Evolutionary conservation across 2,888 invertebrate genomes (phyloP), one percentile per base, ranked within the genome.

Genomic region (Nycteola revayana): DNA sequence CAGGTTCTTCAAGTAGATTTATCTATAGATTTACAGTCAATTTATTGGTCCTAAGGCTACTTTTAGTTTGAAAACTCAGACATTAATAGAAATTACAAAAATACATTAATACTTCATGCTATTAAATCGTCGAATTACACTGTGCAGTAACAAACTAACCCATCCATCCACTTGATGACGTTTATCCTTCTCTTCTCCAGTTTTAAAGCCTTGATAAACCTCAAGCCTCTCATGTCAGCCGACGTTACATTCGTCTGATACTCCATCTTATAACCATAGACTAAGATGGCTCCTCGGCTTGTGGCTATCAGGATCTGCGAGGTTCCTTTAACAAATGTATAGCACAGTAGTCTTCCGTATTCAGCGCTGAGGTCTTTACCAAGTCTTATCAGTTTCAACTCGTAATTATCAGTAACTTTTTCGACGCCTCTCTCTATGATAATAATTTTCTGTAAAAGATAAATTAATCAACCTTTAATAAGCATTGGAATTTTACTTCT

Each of bases 191-290:
- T 54, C 18, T 75, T 73, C 25, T 85, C 63, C 2, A 91, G 61
- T 51, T 83, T 90, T 20, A 91, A 55, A 2, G 79, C 73, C 51
- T 91, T 91, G 1, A 90, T 68, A 36, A 75, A 91, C 33, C 75
- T 72, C 5, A 88, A 43, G 10, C 71, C 62, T 31, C 90, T 82
- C 25, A 66, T 68, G 25, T 85, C 74, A 1, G 56, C 36, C 0
- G 74, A 14, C 3, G 75, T 68, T 0, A 66, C 62, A 4, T 50
- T 55, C 7, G 68, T 54, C 17, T 74, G 69, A 11, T 75, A 74
- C 41, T 87, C 87, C 8, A 90, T 68, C 1, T 82, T 76, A 49
- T 88, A 90, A 0, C 90, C 88, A 49, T 87, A 92, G 7, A 91
- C 61, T 1, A 90, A 48, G 1, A 91, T 72, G 7, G 68, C 76